Evolutionary conservation across 2,888 invertebrate species (phyloP).

Genomic region (Ischnus inquisitorius): DNA sequence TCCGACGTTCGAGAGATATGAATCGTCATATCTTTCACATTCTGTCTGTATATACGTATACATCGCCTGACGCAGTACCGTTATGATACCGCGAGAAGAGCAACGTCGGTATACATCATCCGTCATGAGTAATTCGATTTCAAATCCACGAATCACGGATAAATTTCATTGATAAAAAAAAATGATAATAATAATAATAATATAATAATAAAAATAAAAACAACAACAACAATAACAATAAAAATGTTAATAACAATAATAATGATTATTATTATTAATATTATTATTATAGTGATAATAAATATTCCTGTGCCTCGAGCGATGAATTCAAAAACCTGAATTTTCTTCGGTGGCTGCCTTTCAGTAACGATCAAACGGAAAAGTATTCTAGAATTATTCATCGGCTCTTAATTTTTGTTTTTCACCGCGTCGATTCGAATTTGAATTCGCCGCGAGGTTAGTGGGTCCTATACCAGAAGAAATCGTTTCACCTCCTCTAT

Average conservation of each 20-base stretch:
- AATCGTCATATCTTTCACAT: conserved; percentile 76
- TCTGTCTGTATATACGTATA: conserved; percentile 14
- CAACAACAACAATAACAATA: too few species aligned
- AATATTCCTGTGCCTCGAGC: background rate
- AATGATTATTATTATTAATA: too few species aligned
- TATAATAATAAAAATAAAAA: too few species aligned
- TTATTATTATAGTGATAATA: background rate
- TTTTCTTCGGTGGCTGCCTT: background rate
- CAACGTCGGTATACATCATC: background rate
- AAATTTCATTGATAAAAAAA: background rate
- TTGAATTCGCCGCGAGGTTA: conserved; percentile 17
- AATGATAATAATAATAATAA: background rate
- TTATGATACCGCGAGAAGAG: background rate
- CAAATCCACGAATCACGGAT: background rate
- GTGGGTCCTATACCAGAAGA: conserved; percentile 52
- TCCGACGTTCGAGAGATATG: conserved; percentile 81
- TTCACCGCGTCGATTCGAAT: background rate
- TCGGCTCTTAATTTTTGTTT: background rate
- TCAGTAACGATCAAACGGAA: too few species aligned
- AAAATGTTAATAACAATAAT: too few species aligned
- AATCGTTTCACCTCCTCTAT: conserved; percentile 79
- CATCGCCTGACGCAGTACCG: background rate
- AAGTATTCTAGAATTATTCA: too few species aligned
- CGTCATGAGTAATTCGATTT: background rate
- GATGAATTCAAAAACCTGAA: background rate